Evolutionary conservation across 2,113 vertebrate species (phyloP).

Genomic region (Perca flavescens): DNA sequence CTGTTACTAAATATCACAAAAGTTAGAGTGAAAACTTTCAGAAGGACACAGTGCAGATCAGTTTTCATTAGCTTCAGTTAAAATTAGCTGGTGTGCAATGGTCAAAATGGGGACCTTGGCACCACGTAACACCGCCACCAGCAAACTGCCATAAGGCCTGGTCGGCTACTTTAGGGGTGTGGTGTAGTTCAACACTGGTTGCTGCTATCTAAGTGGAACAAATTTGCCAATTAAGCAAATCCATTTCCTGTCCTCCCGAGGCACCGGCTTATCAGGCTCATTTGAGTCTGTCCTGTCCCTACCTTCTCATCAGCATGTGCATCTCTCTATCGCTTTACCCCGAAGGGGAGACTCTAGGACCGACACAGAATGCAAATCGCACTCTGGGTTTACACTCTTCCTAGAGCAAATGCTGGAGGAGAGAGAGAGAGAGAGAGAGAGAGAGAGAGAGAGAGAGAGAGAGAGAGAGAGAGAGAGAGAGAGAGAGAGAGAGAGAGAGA

Average conservation of each 20-base stretch:
- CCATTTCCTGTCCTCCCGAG: constrained; percentile 78
- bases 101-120: constrained; percentile 46
- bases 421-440: constrained; percentile 36
- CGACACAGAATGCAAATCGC: constrained; percentile 62
- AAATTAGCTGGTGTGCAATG: constrained; percentile 7
- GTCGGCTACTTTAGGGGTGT: constrained; percentile 35
- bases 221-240: constrained; percentile 91
- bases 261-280: constrained; percentile 80
- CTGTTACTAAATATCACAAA: background rate
- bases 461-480: constrained; percentile 34
- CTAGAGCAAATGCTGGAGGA: constrained; percentile 21
- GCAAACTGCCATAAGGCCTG: constrained; percentile 28
- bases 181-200: constrained; percentile 60
- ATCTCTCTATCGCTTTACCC: constrained; percentile 73
- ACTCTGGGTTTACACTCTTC: constrained; percentile 47
- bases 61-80: constrained; percentile 11
- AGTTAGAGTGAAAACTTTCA: constrained; percentile 8
- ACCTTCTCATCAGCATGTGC: constrained; percentile 76
- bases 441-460: constrained; percentile 35
- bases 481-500: constrained; percentile 36
- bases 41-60: background rate
- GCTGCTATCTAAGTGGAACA: constrained; percentile 88
- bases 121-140: background rate
- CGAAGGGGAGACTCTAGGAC: constrained; percentile 65
- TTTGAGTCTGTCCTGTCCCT: constrained; percentile 83